Conservation (phyloP, 1,140 invertebrate genomes). For the Drosophila triauraria region DNA sequence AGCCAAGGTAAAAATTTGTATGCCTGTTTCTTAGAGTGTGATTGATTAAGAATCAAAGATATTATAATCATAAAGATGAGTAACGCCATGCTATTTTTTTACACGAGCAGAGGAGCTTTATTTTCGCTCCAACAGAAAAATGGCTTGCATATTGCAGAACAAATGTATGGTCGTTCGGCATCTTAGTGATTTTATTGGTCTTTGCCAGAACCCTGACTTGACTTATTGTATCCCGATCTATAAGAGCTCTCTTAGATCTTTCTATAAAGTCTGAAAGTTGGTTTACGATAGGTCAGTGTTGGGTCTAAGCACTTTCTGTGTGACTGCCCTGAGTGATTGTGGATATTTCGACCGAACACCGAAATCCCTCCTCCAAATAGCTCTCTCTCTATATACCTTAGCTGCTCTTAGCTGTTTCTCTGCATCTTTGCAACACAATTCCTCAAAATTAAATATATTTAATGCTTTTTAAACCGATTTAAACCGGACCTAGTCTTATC, state of each 20-base stretch:
- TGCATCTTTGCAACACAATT: slow-evolving; percentile 22
- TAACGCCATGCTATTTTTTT: no score
- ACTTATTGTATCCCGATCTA: not conserved
- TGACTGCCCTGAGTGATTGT: slow-evolving; percentile 24
- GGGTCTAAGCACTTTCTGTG: not conserved
- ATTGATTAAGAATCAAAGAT: not conserved
- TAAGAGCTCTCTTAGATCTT: not conserved
- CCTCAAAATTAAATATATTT: slow-evolving; percentile 63
- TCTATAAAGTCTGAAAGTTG: no score
- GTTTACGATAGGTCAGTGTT: slow-evolving; percentile 32
- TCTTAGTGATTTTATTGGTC: no score
- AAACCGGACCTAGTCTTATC: not conserved
- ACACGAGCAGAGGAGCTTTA: no score
- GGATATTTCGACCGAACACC: slow-evolving; percentile 43
- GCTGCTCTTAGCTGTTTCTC: slow-evolving; percentile 55
- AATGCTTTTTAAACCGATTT: slow-evolving; percentile 77
- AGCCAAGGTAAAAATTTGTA: slow-evolving; percentile 94
- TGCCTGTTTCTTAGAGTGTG: slow-evolving; percentile 43
- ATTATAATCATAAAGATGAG: not conserved
- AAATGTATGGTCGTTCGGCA: no score
- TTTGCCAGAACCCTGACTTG: not conserved
- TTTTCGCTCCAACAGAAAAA: no score
- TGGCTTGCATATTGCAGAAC: no score
- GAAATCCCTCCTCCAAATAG: slow-evolving; percentile 16
- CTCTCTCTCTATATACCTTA: slow-evolving; percentile 13